These are phyloP conservation scores for Coreius guichenoti DNA, from an alignment of 2,797 vertebrate species.

Conservation along the genomic window DNA sequence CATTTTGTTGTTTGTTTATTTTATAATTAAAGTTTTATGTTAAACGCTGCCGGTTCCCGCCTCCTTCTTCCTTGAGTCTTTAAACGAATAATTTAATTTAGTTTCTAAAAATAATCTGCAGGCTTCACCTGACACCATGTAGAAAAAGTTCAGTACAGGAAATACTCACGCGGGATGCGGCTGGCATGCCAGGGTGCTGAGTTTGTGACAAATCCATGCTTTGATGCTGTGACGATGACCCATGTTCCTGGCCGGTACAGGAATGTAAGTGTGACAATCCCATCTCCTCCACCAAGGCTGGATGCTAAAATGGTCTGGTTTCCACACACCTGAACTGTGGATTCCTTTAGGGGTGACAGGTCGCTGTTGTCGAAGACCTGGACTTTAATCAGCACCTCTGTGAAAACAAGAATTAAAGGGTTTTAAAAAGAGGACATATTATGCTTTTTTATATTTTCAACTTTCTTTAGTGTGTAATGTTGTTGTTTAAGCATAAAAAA, in stretches of 20 bases:
- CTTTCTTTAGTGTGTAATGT: not conserved
- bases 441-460: not conserved
- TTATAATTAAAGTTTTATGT: too few relatives aligned
- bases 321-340: constrained; percentile 79
- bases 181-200: constrained; percentile 85
- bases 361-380: constrained; percentile 86
- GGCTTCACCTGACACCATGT: not conserved
- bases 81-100: too few relatives aligned
- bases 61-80: too few relatives aligned
- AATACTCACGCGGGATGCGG: constrained; percentile 83
- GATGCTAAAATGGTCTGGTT: constrained; percentile 79
- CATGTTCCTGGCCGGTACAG: constrained; percentile 83
- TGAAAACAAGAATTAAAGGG: not conserved
- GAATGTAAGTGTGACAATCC: constrained; percentile 77
- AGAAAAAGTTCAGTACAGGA: constrained; percentile 5
- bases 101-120: constrained; percentile 5
- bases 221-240: constrained; percentile 83
- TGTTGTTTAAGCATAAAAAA: not conserved
- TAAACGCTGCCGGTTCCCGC: too few relatives aligned
- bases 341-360: constrained; percentile 80
- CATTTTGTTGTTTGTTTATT: too few relatives aligned
- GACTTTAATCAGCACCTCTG: constrained; percentile 87
- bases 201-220: constrained; percentile 82
- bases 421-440: not conserved
- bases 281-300: constrained; percentile 75